Conservation (phyloP, 2,797 vertebrate genomes). For the Melanotaenia maccullochi region DNA sequence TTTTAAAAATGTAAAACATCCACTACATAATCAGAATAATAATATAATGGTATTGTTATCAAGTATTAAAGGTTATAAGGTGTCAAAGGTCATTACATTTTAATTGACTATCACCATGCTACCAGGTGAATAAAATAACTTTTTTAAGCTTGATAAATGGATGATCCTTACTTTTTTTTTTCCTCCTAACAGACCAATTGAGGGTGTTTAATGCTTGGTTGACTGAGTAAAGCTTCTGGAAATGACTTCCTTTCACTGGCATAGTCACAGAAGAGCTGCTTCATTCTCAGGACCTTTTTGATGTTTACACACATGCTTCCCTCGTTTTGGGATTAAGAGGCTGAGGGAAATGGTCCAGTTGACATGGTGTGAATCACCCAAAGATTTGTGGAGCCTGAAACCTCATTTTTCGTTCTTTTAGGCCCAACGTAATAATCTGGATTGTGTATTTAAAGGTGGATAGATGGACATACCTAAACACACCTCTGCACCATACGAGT, state of each 20-base stretch:
- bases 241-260: conserved; percentile 60
- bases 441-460: conserved; percentile 5
- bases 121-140: background rate
- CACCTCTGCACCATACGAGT: too few relatives aligned
- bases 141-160: background rate
- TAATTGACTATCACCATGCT: background rate
- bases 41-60: background rate
- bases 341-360: conserved; percentile 53
- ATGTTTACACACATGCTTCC: conserved; percentile 63
- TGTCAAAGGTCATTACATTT: background rate
- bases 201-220: conserved; percentile 38
- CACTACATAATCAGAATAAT: too few relatives aligned
- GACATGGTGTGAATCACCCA: conserved; percentile 46
- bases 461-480: background rate
- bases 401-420: conserved; percentile 26
- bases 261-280: conserved; percentile 59
- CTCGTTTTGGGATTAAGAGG: conserved; percentile 69
- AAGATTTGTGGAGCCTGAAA: conserved; percentile 42
- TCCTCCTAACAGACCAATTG: conserved; percentile 18
- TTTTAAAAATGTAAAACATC: too few relatives aligned
- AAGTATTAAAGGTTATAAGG: background rate
- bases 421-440: background rate
- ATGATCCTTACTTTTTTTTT: background rate
- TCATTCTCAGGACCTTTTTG: conserved; percentile 61
- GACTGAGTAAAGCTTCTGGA: conserved; percentile 55